Percentiles rank a stretch among this genome's conserved stretches.
phyloP scores from a whole-genome alignment of 2,113 vertebrate species.

The Paralichthys olivaceus region DNA sequence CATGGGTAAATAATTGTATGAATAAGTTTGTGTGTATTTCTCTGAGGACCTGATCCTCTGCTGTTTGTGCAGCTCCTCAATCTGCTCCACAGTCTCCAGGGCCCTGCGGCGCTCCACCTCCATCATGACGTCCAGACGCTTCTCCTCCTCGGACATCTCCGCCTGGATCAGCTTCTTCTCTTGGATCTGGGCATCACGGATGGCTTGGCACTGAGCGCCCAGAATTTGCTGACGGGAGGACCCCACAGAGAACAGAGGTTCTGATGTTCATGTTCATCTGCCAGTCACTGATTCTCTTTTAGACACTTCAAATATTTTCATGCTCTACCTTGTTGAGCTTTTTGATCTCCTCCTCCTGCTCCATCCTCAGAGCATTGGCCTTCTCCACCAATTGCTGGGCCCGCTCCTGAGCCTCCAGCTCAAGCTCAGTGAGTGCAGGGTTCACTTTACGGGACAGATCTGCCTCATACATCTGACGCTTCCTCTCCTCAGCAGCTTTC shows the following conservation, averaged over 20 bases:
- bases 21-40: neutral
- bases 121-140: constrained; percentile 89
- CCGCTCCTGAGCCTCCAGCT: constrained; percentile 81
- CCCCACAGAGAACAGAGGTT: constrained; percentile 8
- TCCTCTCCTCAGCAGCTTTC: constrained; percentile 81
- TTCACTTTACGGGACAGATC: constrained; percentile 75
- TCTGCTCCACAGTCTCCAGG: constrained; percentile 81
- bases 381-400: constrained; percentile 82
- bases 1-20: neutral
- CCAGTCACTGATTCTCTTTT: neutral
- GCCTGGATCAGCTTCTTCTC: constrained; percentile 86
- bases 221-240: constrained; percentile 83
- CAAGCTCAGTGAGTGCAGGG: constrained; percentile 83
- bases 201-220: constrained; percentile 88
- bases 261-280: neutral
- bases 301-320: neutral
- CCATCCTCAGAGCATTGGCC: constrained; percentile 82
- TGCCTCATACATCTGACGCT: constrained; percentile 79
- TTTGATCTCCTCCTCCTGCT: constrained; percentile 91
- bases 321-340: constrained; percentile 83
- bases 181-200: constrained; percentile 87
- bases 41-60: constrained; percentile 77
- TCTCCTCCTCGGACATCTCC: constrained; percentile 86
- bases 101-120: constrained; percentile 85
- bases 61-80: constrained; percentile 80